These are phyloP conservation scores for Neodon shergylaensis DNA, from an alignment of 2,113 vertebrate genomes.

Conservation along the genomic window DNA sequence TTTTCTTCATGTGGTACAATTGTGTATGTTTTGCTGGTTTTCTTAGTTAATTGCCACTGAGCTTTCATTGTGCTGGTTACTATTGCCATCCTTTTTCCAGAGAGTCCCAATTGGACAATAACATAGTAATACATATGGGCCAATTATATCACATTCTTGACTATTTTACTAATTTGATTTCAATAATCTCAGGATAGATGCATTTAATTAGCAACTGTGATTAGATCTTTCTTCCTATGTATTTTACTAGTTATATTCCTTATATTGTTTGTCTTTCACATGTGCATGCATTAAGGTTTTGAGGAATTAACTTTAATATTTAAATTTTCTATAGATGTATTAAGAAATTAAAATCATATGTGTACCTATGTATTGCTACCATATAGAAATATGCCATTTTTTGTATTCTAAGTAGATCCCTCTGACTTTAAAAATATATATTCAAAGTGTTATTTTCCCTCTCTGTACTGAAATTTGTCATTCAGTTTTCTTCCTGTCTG, in stretches of 20 bases:
- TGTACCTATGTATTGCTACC: conserved; percentile 4
- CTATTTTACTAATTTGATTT: conserved; percentile 51
- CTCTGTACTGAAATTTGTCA: background rate
- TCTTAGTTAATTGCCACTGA: conserved; percentile 13
- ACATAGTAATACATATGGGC: background rate
- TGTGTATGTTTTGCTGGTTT: conserved; percentile 10
- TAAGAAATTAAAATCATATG: conserved; percentile 49
- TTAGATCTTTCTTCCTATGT: conserved; percentile 34
- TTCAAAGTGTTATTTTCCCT: background rate
- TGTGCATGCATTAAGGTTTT: conserved; percentile 37
- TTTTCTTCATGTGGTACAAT: background rate
- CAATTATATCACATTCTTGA: background rate
- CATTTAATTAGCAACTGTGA: conserved; percentile 13
- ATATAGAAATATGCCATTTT: conserved; percentile 19
- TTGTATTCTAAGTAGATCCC: conserved; percentile 39
- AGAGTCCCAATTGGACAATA: background rate
- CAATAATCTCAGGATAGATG: conserved; percentile 16
- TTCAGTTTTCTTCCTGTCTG: background rate
- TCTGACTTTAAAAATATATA: background rate
- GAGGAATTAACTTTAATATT: conserved; percentile 35
- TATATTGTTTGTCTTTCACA: conserved; percentile 19
- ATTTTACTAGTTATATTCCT: conserved; percentile 34
- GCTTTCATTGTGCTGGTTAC: background rate
- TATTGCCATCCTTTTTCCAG: conserved; percentile 23
- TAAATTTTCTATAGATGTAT: background rate